Percentiles rank a stretch among this genome's conserved stretches.
Conservation (phyloP, 2,113 vertebrate genomes). For the Odontesthes bonariensis region DNA sequence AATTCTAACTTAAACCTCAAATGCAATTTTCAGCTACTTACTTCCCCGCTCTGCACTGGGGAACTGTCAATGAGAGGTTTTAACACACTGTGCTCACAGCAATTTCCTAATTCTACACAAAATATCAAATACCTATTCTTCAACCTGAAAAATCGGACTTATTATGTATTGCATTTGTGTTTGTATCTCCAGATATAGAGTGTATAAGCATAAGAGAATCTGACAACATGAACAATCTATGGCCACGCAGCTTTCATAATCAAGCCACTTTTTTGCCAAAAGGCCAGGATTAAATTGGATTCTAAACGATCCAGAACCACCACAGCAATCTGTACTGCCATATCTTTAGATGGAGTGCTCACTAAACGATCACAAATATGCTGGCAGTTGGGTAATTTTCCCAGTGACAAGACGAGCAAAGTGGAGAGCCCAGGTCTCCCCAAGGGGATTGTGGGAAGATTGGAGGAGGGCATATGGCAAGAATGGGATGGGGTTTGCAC, state of each 20-base stretch:
- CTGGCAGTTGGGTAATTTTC: constrained; percentile 74
- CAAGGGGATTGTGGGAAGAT: constrained; percentile 70
- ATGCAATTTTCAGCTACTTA: too few species aligned
- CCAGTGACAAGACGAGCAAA: constrained; percentile 52
- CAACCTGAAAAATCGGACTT: neutral
- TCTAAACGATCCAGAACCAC: constrained; percentile 86
- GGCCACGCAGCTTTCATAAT: constrained; percentile 77
- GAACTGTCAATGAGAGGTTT: neutral
- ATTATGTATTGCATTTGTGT: constrained; percentile 39
- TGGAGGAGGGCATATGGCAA: constrained; percentile 73
- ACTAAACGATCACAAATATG: constrained; percentile 74
- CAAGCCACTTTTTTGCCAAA: constrained; percentile 76
- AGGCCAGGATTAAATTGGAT: constrained; percentile 83
- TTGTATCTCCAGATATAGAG: constrained; percentile 21
- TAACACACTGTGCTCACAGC: neutral
- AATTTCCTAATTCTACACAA: too few species aligned
- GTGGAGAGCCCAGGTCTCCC: constrained; percentile 67
- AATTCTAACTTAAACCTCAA: too few species aligned
- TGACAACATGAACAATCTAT: constrained; percentile 64
- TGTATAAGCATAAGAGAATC: constrained; percentile 27
- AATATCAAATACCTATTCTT: neutral
- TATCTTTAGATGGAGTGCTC: constrained; percentile 69
- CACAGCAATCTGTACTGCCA: constrained; percentile 80
- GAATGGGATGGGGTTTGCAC: constrained; percentile 55
- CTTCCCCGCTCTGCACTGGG: too few species aligned